Conservation (phyloP, 2,113 vertebrate species). For the Macrotus californicus region DNA sequence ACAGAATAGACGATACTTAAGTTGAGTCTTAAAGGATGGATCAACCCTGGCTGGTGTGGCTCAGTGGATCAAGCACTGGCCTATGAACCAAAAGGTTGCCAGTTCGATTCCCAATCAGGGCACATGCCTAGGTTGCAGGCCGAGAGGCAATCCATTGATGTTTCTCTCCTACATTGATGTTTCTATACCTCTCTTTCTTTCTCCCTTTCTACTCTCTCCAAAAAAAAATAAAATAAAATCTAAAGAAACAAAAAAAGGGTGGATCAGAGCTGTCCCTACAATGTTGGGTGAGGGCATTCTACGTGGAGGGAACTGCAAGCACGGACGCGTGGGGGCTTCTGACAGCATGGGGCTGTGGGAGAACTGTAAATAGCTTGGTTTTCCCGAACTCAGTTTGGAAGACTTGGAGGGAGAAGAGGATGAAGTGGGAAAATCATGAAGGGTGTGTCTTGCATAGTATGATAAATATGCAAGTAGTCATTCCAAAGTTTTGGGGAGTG, state of each 20-base stretch:
- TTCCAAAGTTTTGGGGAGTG: background rate
- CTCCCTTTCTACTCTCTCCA: too few species aligned
- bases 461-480: background rate
- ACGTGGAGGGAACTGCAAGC: background rate
- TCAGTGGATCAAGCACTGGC: too few species aligned
- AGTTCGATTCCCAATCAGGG: too few species aligned
- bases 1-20: background rate
- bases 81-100: too few species aligned
- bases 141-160: too few species aligned
- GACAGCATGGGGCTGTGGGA: background rate
- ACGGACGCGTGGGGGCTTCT: background rate
- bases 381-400: background rate
- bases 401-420: background rate
- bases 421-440: background rate
- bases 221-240: too few species aligned
- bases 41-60: background rate
- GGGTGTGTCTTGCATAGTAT: background rate
- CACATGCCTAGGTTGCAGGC: too few species aligned
- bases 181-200: too few species aligned
- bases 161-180: too few species aligned
- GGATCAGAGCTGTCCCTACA: background rate
- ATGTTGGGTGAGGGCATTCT: background rate
- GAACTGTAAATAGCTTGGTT: background rate
- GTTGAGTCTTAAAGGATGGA: background rate
- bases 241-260: background rate